Evolutionary conservation across 2,888 invertebrate species (phyloP), one percentile per base, ranked within the genome.

Genomic region (Megalurothrips usitatus): DNA sequence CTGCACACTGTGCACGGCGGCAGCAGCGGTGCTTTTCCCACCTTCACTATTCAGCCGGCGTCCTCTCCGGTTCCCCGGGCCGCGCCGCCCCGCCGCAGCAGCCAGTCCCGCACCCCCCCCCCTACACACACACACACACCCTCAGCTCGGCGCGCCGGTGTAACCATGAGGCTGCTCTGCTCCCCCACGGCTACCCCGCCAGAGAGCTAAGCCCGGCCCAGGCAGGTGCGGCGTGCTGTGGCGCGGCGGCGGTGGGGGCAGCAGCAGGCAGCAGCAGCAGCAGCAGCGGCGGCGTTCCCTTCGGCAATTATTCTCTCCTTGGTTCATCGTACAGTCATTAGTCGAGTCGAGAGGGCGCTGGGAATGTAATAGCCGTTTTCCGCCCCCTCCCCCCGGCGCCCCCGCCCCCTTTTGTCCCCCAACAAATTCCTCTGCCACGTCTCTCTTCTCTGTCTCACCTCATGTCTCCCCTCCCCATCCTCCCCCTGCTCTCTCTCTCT

Each of bases 271-370:
- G 34, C 34, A 43, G 34, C n/a, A n/a, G 58, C 14, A 43, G n/a
- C n/a, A n/a, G 52, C 8, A 52, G 52, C 12, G 52, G 52, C 52
- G 52, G 52, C 58, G 17, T 14, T 58, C 26, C 68, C 68, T 26
- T 26, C 23, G 26, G 68, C 68, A 75, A 75, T 75, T 75, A 75
- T 75, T 75, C 68, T 75, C 68, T 75, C 68, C 68, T 75, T 23
- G 68, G 68, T 75, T 75, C 68, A 68, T 68, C 68, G 68, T 68
- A 68, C 68, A 75, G 68, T 26, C 68, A 75, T 75, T 75, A 75
- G 68, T 75, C 1, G 26, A 19, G 58, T 19, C 68, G 68, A 68
- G 68, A 68, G 68, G 23, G 68, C 11, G 26, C 23, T 58, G 26
- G 68, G 26, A 10, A 75, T 23, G 68, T 75, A 75, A 75, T 75